These are phyloP conservation scores for Iselma pallidipennis DNA, from an alignment of 2,888 invertebrate species.

Conservation along the genomic window DNA sequence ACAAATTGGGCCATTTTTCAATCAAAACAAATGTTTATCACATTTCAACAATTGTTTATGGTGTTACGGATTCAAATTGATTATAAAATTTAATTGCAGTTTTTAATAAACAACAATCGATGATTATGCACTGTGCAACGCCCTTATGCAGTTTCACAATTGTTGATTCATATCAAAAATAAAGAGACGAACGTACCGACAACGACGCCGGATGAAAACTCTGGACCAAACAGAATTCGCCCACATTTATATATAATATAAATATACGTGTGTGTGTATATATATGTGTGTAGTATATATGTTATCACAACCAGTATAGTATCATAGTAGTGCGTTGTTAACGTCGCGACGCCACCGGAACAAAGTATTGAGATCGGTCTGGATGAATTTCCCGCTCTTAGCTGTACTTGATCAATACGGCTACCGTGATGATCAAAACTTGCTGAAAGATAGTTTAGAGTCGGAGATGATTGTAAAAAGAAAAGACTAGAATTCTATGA, in stretches of 20 bases:
- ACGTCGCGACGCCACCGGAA: constrained; percentile 37
- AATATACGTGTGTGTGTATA: background rate
- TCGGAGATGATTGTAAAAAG: background rate
- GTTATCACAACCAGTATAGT: background rate
- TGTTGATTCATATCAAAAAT: background rate
- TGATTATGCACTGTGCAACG: background rate
- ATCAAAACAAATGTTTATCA: background rate
- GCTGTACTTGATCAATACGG: constrained; percentile 45
- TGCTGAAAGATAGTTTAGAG: constrained; percentile 33
- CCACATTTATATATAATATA: background rate
- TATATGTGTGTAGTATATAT: background rate
- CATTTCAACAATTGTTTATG: background rate
- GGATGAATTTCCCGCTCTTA: constrained; percentile 41
- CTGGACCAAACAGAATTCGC: constrained; percentile 8
- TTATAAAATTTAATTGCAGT: background rate
- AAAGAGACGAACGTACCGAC: constrained; percentile 5
- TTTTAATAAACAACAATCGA: constrained; percentile 2
- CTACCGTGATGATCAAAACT: constrained; percentile 43
- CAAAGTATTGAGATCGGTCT: constrained; percentile 45
- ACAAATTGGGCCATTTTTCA: constrained; percentile 62
- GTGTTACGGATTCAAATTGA: background rate
- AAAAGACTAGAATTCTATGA: constrained; percentile 4
- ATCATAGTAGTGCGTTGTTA: constrained; percentile 33
- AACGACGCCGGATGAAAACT: constrained; percentile 8
- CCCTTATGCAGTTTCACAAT: background rate